phyloP scores from a whole-genome alignment of 2,888 invertebrate species.

The Dichetophora obliterata region DNA sequence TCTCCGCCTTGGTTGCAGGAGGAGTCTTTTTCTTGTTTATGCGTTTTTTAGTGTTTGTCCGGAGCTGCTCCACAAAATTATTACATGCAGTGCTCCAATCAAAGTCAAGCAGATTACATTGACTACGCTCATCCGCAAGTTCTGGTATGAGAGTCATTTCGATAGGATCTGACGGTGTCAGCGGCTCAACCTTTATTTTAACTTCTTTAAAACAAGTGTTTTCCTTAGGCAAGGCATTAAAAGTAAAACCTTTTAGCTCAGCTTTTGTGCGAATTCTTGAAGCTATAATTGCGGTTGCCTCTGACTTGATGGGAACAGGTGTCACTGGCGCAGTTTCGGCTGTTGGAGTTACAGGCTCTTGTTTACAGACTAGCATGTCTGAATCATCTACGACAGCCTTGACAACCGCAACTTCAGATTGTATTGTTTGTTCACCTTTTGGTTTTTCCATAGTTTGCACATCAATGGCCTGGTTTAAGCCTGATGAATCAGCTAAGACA shows the following conservation, averaged over 20 bases:
- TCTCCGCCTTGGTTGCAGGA: constrained; percentile 49
- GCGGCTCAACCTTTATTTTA: constrained; percentile 45
- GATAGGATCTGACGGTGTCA: constrained; percentile 40
- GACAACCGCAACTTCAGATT: constrained; percentile 26
- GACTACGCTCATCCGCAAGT: constrained; percentile 51
- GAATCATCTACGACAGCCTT: constrained; percentile 11
- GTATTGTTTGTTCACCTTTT: constrained; percentile 35
- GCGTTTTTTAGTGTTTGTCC: constrained; percentile 72
- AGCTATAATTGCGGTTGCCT: constrained; percentile 74
- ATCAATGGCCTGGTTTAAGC: too few species aligned
- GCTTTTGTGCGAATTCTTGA: constrained; percentile 89
- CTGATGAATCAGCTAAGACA: neutral
- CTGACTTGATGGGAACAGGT: constrained; percentile 53
- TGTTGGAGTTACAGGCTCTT: constrained; percentile 45
- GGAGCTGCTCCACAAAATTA: constrained; percentile 83
- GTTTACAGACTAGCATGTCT: constrained; percentile 48
- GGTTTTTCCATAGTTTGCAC: constrained; percentile 43
- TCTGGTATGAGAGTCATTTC: constrained; percentile 43
- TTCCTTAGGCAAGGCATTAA: constrained; percentile 52
- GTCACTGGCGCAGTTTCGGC: neutral
- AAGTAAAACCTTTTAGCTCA: constrained; percentile 78
- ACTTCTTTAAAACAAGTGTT: constrained; percentile 39
- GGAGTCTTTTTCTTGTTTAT: constrained; percentile 58
- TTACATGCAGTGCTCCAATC: constrained; percentile 81
- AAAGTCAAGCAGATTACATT: constrained; percentile 53